phyloP scores from a whole-genome alignment of 53 echinoderm and acorn worm species.

The Temnopleurus reevesii region DNA sequence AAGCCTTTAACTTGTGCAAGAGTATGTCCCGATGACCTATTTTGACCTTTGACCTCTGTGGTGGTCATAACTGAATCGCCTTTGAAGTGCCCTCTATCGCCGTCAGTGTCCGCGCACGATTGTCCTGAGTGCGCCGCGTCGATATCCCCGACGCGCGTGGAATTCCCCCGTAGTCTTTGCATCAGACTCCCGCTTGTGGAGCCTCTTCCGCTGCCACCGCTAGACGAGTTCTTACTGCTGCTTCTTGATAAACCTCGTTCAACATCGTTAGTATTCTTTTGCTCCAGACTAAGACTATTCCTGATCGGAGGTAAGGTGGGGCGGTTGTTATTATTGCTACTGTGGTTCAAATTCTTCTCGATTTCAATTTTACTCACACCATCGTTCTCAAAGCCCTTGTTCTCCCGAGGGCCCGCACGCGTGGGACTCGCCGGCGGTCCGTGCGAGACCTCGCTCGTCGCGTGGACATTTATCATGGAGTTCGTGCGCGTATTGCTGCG shows the following conservation, averaged over 20 bases:
- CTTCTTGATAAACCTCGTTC: neutral
- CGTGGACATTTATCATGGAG: slow-evolving; percentile 24
- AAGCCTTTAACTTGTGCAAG: neutral
- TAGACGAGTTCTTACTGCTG: neutral
- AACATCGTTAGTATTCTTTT: neutral
- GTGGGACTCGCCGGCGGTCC: slow-evolving; percentile 12
- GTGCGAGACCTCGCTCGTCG: neutral
- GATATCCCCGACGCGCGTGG: slow-evolving; percentile 22
- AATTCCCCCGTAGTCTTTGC: slow-evolving; percentile 35
- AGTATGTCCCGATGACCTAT: neutral
- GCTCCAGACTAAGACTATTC: neutral
- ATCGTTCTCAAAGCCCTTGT: slow-evolving; percentile 19
- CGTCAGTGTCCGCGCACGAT: neutral
- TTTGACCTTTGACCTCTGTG: neutral
- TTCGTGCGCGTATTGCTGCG: slow-evolving; percentile 72
- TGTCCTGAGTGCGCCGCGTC: neutral
- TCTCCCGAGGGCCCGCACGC: slow-evolving; percentile 12
- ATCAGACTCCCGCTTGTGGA: slow-evolving; percentile 23
- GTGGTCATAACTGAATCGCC: neutral
- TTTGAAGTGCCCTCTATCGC: neutral
- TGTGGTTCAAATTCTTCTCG: neutral
- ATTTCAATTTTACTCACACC: neutral
- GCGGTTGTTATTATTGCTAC: slow-evolving; percentile 33
- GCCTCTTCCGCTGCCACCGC: neutral
- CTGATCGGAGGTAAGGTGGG: neutral